Evolutionary conservation across 2,888 invertebrate species (phyloP).

Genomic region (Pollenia angustigena): DNA sequence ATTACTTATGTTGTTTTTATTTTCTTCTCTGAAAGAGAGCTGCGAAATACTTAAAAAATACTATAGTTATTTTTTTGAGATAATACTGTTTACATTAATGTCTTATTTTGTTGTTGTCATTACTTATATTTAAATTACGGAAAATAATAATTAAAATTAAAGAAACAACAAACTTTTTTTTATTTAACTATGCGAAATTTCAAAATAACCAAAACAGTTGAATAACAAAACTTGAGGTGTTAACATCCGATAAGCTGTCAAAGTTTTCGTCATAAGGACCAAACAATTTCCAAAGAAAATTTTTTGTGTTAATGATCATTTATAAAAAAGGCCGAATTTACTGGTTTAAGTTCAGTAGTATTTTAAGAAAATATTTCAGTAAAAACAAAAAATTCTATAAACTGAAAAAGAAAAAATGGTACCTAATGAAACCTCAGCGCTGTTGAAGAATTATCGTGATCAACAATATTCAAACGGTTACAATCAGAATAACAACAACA

Average conservation of each 20-base stretch:
- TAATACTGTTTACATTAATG: slow-evolving; percentile 49
- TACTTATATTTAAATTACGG: slow-evolving; percentile 42
- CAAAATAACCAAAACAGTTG: slow-evolving; percentile 60
- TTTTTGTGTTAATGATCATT: slow-evolving; percentile 66
- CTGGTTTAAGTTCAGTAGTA: slow-evolving; percentile 56
- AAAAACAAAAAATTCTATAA: slow-evolving; percentile 60
- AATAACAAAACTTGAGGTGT: slow-evolving; percentile 50
- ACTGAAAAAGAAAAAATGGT: slow-evolving; percentile 76
- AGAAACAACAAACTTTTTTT: slow-evolving; percentile 21
- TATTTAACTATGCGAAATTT: slow-evolving; percentile 48
- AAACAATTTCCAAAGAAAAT: neutral
- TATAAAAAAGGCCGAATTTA: slow-evolving; percentile 62
- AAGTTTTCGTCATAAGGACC: slow-evolving; percentile 10
- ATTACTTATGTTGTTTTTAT: neutral
- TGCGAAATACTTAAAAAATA: neutral
- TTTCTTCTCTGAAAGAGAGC: slow-evolving; percentile 5
- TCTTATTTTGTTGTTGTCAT: slow-evolving; percentile 11
- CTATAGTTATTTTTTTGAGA: slow-evolving; percentile 27
- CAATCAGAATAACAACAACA: slow-evolving; percentile 46
- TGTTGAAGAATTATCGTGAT: slow-evolving; percentile 73
- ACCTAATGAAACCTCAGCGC: slow-evolving; percentile 78
- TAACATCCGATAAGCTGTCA: slow-evolving; percentile 16
- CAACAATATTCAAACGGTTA: slow-evolving; percentile 67
- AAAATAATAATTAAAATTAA: slow-evolving; percentile 40
- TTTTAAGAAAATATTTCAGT: slow-evolving; percentile 63